A percentile compares a stretch with the other conserved stretches of the same genome.
phyloP scores from a whole-genome alignment of 2,113 vertebrate species.

The Ameiurus melas region DNA sequence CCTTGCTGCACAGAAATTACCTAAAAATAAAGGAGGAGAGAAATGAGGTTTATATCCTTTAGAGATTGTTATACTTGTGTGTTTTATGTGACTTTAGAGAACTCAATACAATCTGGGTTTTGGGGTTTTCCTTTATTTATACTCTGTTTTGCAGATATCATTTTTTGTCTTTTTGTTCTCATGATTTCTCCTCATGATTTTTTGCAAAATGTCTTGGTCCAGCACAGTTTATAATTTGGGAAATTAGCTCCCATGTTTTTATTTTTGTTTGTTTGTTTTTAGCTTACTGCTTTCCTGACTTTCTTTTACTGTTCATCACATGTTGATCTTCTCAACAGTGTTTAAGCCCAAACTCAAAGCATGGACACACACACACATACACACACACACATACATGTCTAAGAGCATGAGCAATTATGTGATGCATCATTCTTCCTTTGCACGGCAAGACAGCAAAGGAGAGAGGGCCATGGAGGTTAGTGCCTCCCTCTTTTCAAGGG shows the following conservation, averaged over 20 bases:
- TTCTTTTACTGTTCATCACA: neutral
- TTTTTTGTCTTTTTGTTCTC: neutral
- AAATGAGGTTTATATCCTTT: neutral
- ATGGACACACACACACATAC: neutral
- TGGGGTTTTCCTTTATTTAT: neutral
- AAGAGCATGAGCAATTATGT: slow-evolving; percentile 36
- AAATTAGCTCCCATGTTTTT: slow-evolving; percentile 46
- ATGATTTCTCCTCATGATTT: neutral
- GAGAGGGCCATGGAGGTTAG: slow-evolving; percentile 21
- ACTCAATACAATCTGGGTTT: neutral
- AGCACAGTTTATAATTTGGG: slow-evolving; percentile 56
- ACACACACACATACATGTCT: slow-evolving; percentile 17
- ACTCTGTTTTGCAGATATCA: neutral
- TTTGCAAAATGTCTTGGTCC: slow-evolving; percentile 23
- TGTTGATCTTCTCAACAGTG: slow-evolving; percentile 27
- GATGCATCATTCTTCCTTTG: slow-evolving; percentile 42
- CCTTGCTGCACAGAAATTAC: slow-evolving; percentile 25
- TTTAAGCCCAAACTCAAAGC: neutral
- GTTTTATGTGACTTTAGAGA: neutral
- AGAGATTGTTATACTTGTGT: neutral
- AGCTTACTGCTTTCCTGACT: neutral
- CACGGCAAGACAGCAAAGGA: slow-evolving; percentile 27
- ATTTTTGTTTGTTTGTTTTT: neutral
- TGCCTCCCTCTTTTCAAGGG: slow-evolving; percentile 21
- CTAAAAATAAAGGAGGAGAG: neutral